Evolutionary conservation across 2,797 vertebrate species (phyloP).

Genomic region (Naso thynnoides): DNA sequence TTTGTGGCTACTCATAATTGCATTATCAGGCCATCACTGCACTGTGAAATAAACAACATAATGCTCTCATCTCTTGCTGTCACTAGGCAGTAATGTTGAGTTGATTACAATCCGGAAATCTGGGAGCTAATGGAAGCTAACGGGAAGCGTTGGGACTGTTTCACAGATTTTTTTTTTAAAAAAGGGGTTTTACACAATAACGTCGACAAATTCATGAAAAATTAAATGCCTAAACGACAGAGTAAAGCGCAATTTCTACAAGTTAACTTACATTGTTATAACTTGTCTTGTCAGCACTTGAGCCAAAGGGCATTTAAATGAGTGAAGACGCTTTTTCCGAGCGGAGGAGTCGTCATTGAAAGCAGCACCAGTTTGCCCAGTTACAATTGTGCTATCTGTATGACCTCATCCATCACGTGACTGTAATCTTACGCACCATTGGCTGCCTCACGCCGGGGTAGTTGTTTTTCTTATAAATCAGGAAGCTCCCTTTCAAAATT

Average conservation of each 20-base stretch:
- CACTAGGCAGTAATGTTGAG: slow-evolving; percentile 43
- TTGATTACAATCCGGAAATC: neutral
- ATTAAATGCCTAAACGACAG: neutral
- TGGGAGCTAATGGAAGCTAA: no score
- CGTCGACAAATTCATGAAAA: neutral
- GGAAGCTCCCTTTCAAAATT: slow-evolving; percentile 71
- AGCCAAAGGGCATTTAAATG: fast-evolving
- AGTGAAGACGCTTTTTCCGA: fast-evolving
- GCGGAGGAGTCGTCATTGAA: fast-evolving
- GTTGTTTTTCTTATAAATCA: slow-evolving; percentile 77
- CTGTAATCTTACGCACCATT: slow-evolving; percentile 54
- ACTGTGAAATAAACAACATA: slow-evolving; percentile 49
- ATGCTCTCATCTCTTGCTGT: slow-evolving; percentile 48
- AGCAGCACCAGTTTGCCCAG: slow-evolving; percentile 70
- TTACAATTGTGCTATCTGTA: slow-evolving; percentile 40
- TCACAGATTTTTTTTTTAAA: neutral
- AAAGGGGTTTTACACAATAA: fast-evolving
- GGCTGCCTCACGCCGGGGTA: slow-evolving; percentile 50
- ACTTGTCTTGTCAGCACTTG: no score
- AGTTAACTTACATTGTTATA: neutral
- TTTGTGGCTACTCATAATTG: slow-evolving; percentile 30
- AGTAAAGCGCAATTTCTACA: neutral
- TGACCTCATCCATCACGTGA: slow-evolving; percentile 75
- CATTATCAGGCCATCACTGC: slow-evolving; percentile 30
- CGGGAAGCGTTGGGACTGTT: fast-evolving